phyloP scores from a whole-genome alignment of 1,140 invertebrate species.

The Neotoxoptera formosana region DNA sequence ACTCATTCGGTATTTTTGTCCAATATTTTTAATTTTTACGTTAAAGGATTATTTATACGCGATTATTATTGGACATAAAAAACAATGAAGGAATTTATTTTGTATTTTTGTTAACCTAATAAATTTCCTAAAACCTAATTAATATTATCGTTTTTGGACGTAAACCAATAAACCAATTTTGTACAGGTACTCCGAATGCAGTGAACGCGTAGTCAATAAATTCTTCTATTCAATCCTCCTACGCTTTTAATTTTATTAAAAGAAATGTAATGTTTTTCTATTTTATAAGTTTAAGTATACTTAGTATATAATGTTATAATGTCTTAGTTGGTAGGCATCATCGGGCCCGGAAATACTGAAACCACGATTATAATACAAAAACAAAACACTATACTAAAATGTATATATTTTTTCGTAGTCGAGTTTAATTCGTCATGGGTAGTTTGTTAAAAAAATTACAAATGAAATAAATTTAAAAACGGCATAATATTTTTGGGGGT shows the following conservation, averaged over 20 bases:
- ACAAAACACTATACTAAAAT: not conserved
- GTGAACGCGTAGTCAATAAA: not conserved
- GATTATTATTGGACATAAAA: not conserved
- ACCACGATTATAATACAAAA: not conserved
- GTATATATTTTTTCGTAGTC: not conserved
- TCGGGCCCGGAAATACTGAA: not conserved
- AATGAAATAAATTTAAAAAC: not conserved
- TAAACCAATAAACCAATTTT: not conserved
- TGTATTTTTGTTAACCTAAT: not conserved
- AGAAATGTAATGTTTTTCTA: not conserved
- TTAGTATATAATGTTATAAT: not conserved
- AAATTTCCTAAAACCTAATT: not conserved
- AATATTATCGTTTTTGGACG: not conserved
- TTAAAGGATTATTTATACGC: too few relatives aligned
- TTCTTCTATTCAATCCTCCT: not conserved
- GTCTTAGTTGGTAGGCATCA: not conserved
- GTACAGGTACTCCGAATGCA: not conserved
- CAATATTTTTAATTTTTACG: not conserved
- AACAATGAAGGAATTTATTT: not conserved
- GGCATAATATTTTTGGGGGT: not conserved
- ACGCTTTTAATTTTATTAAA: conserved; percentile 15
- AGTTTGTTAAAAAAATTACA: not conserved
- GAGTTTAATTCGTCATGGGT: not conserved
- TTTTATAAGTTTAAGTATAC: not conserved
- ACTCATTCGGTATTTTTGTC: not conserved